Evolutionary conservation across 1,140 invertebrate species (phyloP).

Genomic region (Caenorhabditis brenneri): DNA sequence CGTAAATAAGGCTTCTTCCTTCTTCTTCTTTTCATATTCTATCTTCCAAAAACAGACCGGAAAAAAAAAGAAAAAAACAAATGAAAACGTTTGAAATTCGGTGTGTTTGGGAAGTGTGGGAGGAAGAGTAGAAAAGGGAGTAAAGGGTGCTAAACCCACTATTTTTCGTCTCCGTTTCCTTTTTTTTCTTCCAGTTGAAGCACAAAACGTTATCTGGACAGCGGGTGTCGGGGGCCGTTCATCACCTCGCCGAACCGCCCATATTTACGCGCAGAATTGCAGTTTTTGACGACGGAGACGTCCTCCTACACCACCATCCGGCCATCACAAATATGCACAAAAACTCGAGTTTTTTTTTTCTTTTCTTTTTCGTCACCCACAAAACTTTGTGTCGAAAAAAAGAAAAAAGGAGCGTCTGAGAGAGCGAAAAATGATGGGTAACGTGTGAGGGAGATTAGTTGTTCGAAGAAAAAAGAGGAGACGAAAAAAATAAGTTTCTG

Average conservation of each 20-base stretch:
- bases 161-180: constrained; percentile 25
- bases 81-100: constrained; percentile 32
- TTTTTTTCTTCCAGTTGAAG: not conserved
- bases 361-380: constrained; percentile 1
- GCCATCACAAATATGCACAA: constrained; percentile 24
- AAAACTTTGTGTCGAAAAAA: not conserved
- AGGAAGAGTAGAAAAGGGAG: not conserved
- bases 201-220: constrained; percentile 19
- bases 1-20: not conserved
- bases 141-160: constrained; percentile 16
- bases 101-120: not conserved
- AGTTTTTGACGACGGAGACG: constrained; percentile 19
- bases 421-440: not conserved
- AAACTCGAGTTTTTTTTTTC: constrained; percentile 16
- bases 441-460: not conserved
- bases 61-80: constrained; percentile 7
- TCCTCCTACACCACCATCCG: not conserved
- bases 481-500: not conserved
- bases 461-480: not conserved
- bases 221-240: not conserved
- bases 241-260: constrained; percentile 18
- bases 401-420: not conserved
- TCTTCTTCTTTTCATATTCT: not conserved
- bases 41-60: not conserved
- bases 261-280: constrained; percentile 33